phyloP scores from a whole-genome alignment of 2,888 invertebrate species.

The Drosophila parthenogenetica region DNA sequence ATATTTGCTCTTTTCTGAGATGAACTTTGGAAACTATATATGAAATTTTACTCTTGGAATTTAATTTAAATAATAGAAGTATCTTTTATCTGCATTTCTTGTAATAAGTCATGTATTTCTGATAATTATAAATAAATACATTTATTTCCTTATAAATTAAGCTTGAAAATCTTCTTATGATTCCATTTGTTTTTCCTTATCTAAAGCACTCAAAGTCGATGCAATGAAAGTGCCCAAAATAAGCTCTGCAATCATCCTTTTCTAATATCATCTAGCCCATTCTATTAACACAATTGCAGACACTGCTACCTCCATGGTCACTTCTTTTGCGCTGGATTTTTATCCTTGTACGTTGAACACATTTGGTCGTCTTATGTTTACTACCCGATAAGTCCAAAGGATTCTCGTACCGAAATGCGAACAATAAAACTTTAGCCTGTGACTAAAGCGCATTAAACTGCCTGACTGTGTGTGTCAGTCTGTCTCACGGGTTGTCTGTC shows the following conservation, averaged over 20 bases:
- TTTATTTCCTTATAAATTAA: too few species aligned
- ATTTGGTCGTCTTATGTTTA: conserved; percentile 39
- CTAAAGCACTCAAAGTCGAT: too few species aligned
- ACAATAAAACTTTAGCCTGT: conserved; percentile 55
- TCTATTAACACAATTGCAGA: conserved; percentile 5
- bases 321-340: conserved; percentile 44
- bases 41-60: not conserved
- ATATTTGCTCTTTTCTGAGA: conserved; percentile 6
- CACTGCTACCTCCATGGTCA: conserved; percentile 17
- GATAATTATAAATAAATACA: too few species aligned
- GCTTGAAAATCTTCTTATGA: too few species aligned
- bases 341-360: conserved; percentile 35
- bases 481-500: not conserved
- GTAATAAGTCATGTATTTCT: too few species aligned
- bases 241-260: conserved; percentile 9
- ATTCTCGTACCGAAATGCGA: conserved; percentile 36
- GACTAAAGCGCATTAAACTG: conserved; percentile 61
- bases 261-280: conserved; percentile 2
- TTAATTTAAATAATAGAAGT: not conserved
- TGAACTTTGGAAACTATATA: not conserved
- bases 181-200: too few species aligned
- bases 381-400: conserved; percentile 53
- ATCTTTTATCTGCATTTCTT: too few species aligned
- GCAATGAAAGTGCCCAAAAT: not conserved
- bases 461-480: conserved; percentile 13